Conservation (phyloP, 2,113 vertebrate species). For the Periophthalmodon schlosseri region DNA sequence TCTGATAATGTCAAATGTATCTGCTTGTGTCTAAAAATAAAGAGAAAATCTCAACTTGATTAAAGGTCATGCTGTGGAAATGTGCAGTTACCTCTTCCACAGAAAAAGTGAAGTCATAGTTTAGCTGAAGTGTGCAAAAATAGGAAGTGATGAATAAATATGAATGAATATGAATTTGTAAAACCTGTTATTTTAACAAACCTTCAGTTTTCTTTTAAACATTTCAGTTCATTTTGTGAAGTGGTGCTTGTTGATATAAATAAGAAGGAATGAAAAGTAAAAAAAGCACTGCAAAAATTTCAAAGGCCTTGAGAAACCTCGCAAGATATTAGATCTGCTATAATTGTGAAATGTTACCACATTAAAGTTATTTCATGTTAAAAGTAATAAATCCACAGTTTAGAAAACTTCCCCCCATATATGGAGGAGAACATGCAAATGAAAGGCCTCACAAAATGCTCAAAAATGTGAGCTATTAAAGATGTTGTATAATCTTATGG, state of each 20-base stretch:
- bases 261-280: background rate
- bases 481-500: background rate
- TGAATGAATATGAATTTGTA: background rate
- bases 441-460: too few relatives aligned
- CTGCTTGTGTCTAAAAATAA: background rate
- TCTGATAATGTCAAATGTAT: slow-evolving; percentile 2
- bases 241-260: background rate
- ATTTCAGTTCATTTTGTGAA: background rate
- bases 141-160: background rate
- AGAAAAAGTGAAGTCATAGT: background rate
- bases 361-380: background rate
- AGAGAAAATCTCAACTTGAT: background rate
- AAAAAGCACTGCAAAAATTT: background rate
- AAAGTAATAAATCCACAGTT: background rate
- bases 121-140: background rate
- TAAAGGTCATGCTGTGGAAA: slow-evolving; percentile 5
- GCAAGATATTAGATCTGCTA: background rate
- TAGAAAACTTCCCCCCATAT: too few relatives aligned
- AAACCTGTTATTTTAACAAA: background rate
- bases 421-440: background rate
- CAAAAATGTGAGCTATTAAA: too few relatives aligned
- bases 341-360: background rate
- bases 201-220: background rate
- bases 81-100: background rate
- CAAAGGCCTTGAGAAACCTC: background rate